phyloP scores from a whole-genome alignment of 2,888 invertebrate genomes.

The Drosophila barbarae region DNA sequence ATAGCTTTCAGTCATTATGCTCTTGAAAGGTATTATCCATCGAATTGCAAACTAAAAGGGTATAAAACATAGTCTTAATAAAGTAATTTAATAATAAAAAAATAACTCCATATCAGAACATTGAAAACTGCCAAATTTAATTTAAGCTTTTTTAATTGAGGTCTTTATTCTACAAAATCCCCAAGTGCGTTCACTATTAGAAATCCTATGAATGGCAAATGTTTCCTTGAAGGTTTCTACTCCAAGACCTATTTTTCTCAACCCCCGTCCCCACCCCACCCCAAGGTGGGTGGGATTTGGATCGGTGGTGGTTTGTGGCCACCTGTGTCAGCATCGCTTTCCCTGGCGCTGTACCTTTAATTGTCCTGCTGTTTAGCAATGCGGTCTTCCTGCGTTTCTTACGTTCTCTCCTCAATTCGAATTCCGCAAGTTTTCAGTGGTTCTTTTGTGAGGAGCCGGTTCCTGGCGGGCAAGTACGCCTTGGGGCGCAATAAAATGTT shows the following conservation, averaged over 20 bases:
- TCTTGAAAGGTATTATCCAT: too few relatives aligned
- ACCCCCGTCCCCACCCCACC: not conserved
- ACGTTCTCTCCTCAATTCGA: constrained; percentile 8
- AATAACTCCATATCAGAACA: not conserved
- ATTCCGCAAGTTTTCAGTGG: constrained; percentile 33
- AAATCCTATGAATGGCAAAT: constrained; percentile 16
- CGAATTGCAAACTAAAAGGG: too few relatives aligned
- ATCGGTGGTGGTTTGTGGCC: constrained; percentile 11
- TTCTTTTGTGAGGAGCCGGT: constrained; percentile 50
- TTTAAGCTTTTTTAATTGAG: not conserved
- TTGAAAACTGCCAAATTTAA: not conserved
- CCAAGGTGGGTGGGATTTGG: not conserved
- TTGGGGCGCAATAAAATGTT: constrained; percentile 72
- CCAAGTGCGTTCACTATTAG: constrained; percentile 1
- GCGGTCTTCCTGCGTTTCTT: constrained; percentile 19
- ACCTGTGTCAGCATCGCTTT: constrained; percentile 22
- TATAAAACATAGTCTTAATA: too few relatives aligned
- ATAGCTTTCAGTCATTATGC: too few relatives aligned
- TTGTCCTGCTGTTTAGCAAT: constrained; percentile 35
- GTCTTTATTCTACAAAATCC: not conserved
- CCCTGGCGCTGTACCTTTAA: constrained; percentile 30
- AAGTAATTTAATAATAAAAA: too few relatives aligned
- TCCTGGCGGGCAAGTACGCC: constrained; percentile 59
- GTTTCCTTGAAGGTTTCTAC: not conserved
- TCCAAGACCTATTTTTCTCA: not conserved